Conservation (phyloP, 1,140 invertebrate genomes). For the Ptiloglossa arizonensis region DNA sequence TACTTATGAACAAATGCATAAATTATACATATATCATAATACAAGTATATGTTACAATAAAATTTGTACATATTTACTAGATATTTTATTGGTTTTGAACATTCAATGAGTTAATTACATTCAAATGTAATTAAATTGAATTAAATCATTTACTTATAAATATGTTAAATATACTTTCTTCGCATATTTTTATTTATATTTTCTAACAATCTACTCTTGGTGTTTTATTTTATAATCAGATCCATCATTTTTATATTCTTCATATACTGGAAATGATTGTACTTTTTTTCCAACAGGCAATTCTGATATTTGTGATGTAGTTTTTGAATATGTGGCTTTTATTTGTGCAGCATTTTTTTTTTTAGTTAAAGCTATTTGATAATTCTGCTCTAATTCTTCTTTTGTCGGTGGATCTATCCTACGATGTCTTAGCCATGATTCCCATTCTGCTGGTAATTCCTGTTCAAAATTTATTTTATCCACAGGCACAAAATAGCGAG, state of each 20-base stretch:
- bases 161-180: no score
- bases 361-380: slow-evolving; percentile 87
- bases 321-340: slow-evolving; percentile 74
- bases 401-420: slow-evolving; percentile 86
- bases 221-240: slow-evolving; percentile 60
- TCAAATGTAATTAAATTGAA: not conserved
- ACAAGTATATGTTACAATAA: slow-evolving; percentile 40
- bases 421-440: slow-evolving; percentile 89
- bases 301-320: not conserved
- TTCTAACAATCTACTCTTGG: not conserved
- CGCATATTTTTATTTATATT: not conserved
- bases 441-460: slow-evolving; percentile 91
- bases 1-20: slow-evolving; percentile 48
- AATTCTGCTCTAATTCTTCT: slow-evolving; percentile 88
- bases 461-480: slow-evolving; percentile 85
- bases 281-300: not conserved
- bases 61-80: slow-evolving; percentile 53
- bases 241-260: slow-evolving; percentile 70
- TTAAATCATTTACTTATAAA: not conserved
- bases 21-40: slow-evolving; percentile 37
- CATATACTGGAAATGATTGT: slow-evolving; percentile 69
- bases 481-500: slow-evolving; percentile 87
- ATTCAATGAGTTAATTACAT: not conserved
- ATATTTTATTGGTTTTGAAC: slow-evolving; percentile 28
- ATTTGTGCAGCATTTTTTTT: slow-evolving; percentile 88